Base-by-base conservation (phyloP, 1,140 invertebrate genomes). In the Trichomalopsis sarcophagae region DNA sequence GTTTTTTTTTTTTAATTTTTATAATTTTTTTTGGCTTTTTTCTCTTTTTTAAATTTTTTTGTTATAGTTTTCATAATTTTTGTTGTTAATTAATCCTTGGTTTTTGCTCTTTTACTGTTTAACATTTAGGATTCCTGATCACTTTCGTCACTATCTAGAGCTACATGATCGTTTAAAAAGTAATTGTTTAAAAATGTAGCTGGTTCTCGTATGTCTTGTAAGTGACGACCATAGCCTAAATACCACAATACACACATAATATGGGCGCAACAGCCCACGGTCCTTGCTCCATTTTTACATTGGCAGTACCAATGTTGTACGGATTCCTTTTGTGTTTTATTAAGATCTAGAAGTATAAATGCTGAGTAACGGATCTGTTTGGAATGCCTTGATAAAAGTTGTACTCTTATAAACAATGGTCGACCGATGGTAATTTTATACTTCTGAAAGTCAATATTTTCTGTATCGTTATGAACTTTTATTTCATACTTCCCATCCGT, bases 241-340 rank as follows among this genome's bases (percentile, higher is more conserved):
- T 2, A 78, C 76, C 76, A 78, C 3, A 78, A 55, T 10, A 78
- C 76, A 10, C 47, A 55, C 36, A 55, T 55, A 21, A 78, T 55
- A 9, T 78, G 76, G 2, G 76, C 76, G 55, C 76, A 78, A 13
- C 76, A 78, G 9, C 76, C 44, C 1, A 78, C 76, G 27, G 76
- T 78, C 9, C 76, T 44, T 6, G 76, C 76, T n/a, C 40, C 76
- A 3, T 44, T 78, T 30, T 78, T 78, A 9, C 76, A 78, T 27
- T 78, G n/a, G n/a, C n/a, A n/a, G n/a, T n/a, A n/a, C n/a, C n/a
- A n/a, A n/a, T n/a, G n/a, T n/a, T n/a, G n/a, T n/a, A n/a, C n/a
- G n/a, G n/a, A n/a, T n/a, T n/a, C n/a, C n/a, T n/a, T n/a, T n/a
- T n/a, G n/a, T n/a, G n/a, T n/a, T n/a, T n/a, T n/a, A n/a, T n/a